Evolutionary conservation across 2,797 vertebrate genomes (phyloP).

Genomic region (Distichodus sexfasciatus): DNA sequence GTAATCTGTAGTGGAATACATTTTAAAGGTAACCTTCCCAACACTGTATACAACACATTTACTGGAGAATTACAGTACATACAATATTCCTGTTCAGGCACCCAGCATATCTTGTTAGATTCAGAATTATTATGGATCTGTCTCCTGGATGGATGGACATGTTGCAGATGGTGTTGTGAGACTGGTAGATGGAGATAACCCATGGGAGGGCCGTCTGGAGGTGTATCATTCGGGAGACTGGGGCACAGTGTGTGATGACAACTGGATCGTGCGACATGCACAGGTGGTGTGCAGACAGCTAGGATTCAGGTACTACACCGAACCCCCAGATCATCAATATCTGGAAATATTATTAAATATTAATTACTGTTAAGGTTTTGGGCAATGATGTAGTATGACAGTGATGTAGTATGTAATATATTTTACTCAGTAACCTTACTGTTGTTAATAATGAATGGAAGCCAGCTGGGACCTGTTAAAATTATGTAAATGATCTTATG

Average conservation of each 20-base stretch:
- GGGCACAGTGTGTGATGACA: conserved; percentile 93
- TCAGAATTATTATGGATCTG: not conserved
- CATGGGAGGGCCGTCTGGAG: conserved; percentile 88
- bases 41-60: too few relatives aligned
- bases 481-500: too few relatives aligned
- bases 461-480: too few relatives aligned
- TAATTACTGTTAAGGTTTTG: not conserved
- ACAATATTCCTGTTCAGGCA: too few relatives aligned
- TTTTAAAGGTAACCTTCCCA: too few relatives aligned
- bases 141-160: conserved; percentile 32
- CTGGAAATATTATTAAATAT: too few relatives aligned
- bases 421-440: too few relatives aligned
- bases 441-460: not conserved
- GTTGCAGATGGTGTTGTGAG: conserved; percentile 80
- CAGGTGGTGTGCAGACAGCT: conserved; percentile 91
- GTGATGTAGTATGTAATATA: too few relatives aligned
- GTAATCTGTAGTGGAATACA: too few relatives aligned
- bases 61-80: too few relatives aligned
- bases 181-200: conserved; percentile 79
- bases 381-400: not conserved
- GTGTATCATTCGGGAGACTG: conserved; percentile 86
- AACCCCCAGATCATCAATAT: too few relatives aligned
- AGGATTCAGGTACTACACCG: conserved; percentile 78
- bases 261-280: conserved; percentile 81
- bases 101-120: not conserved